A percentile compares a stretch with the other conserved stretches of the same genome.
These are phyloP conservation scores for Drosophila anomalata DNA, from an alignment of 2,888 invertebrate species.

Conservation along the genomic window DNA sequence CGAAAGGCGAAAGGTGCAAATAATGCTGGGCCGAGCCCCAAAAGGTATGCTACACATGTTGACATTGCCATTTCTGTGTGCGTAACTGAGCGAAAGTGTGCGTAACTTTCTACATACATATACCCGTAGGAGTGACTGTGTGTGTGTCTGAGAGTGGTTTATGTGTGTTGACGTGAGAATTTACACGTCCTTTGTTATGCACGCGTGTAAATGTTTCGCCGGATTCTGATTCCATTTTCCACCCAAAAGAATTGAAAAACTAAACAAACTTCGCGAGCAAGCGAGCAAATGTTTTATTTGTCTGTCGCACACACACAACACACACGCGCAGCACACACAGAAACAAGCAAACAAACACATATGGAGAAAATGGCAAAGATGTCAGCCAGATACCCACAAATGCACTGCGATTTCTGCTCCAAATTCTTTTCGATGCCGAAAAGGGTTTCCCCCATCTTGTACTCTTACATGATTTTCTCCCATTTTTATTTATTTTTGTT, in stretches of 20 bases:
- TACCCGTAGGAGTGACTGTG: conserved; percentile 45
- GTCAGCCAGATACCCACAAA: conserved; percentile 39
- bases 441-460: conserved; percentile 52
- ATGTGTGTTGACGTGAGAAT: conserved; percentile 78
- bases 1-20: conserved; percentile 65
- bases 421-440: conserved; percentile 70
- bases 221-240: conserved; percentile 72
- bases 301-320: conserved; percentile 47
- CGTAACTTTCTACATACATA: conserved; percentile 49
- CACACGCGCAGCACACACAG: conserved; percentile 26
- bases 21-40: conserved; percentile 68
- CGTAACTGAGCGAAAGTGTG: conserved; percentile 47
- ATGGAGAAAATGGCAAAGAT: conserved; percentile 22
- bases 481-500: not conserved
- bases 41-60: conserved; percentile 73
- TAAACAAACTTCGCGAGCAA: conserved; percentile 67
- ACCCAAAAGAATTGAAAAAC: conserved; percentile 69
- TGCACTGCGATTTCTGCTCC: conserved; percentile 74
- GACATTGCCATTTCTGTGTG: conserved; percentile 52
- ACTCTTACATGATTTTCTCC: conserved; percentile 30
- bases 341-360: conserved; percentile 33
- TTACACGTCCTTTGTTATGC: conserved; percentile 80
- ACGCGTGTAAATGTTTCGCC: conserved; percentile 74
- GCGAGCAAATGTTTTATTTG: conserved; percentile 76
- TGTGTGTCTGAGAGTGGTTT: conserved; percentile 40